A percentile compares a stretch with the other conserved stretches of the same genome.
phyloP scores from a whole-genome alignment of 2,113 vertebrate species.

The Psilopsiagon aymara region DNA sequence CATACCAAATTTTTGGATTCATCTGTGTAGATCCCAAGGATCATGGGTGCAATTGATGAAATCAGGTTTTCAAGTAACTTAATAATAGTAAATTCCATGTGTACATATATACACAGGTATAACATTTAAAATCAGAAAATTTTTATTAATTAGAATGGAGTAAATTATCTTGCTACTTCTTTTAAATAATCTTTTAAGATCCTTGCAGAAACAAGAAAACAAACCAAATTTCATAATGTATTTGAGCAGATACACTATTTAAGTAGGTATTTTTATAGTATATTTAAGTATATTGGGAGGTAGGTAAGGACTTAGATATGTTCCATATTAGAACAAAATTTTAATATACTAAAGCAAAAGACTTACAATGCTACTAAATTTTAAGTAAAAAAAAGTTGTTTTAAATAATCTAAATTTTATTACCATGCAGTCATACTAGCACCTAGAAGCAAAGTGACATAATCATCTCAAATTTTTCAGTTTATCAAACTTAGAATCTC shows the following conservation, averaged over 20 bases:
- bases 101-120: background rate
- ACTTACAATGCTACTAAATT: background rate
- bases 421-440: background rate
- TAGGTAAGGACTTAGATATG: background rate
- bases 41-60: background rate
- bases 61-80: background rate
- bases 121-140: background rate
- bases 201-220: background rate
- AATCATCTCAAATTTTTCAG: background rate
- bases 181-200: background rate
- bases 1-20: background rate
- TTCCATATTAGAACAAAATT: background rate
- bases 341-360: background rate
- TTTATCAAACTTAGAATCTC: background rate
- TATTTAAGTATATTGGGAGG: background rate
- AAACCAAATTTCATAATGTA: background rate
- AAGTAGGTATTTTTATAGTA: background rate
- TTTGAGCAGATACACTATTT: background rate
- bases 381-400: background rate
- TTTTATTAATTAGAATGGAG: background rate
- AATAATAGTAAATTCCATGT: background rate
- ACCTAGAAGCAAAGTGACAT: background rate
- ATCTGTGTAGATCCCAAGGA: background rate
- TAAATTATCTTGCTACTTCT: background rate
- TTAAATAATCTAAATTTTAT: background rate